Evolutionary conservation across 2,888 invertebrate species (phyloP), one percentile per base, ranked within the genome.

Genomic region (Gymnoscelis rufifasciata): DNA sequence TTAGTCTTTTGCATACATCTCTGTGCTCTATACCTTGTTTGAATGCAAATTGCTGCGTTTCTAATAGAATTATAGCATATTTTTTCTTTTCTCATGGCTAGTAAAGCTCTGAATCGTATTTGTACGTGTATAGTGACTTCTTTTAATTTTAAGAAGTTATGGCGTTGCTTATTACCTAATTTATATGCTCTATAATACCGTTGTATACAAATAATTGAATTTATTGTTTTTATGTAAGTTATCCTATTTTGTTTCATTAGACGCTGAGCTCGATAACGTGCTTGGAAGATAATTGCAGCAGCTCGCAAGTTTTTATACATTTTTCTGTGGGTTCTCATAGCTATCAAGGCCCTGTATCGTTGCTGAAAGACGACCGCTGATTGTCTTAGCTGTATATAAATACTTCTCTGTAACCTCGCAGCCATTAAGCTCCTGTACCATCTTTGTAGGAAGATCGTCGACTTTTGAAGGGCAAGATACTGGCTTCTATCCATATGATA

Each of bases 151-250:
- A 71, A 43, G 62, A 78, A 89, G 0, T 35, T 47, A 30, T 65
- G 54, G 29, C 78, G 71, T 50, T 76, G 64, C 15, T 55, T 59
- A 43, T 59, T 74, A 51, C 64, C 79, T 15, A 53, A 39, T 40
- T 56, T 53, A 46, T 66, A 70, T 0, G 76, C 71, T 62, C 71
- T 75, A 52, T 80, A 90, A 33, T 60, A 63, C 44, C 61, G 69
- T 62, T 91, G 90, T 33, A 91, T 79, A 5, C 59, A 43, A 13
- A 71, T 53, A 36, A 71, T 74, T 0, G 89, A 72, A 37, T 67
- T 68, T 54, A 76, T 69, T 24, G 76, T 62, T 10, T 58, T 57
- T 7, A 78, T 46, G 59, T 83, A 91, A 24, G 69, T 63, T 8
- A 57, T 52, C 49, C 78, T 74, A 40, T 79, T 72, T 42, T 52